Conservation (phyloP, 2,797 vertebrate genomes). For the Mionectes olivaceus region DNA sequence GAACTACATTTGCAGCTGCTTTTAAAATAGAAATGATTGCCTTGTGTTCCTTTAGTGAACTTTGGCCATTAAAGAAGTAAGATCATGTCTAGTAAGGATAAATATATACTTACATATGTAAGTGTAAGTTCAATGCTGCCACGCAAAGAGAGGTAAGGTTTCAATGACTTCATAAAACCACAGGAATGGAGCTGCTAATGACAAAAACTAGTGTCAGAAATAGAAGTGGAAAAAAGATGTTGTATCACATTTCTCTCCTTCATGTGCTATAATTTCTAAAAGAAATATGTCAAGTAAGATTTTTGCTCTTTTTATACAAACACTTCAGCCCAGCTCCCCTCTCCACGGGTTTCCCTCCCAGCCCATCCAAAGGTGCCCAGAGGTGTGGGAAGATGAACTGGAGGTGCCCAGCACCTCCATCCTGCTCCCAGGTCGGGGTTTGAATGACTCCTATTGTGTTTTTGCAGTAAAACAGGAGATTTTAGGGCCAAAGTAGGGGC, state of each 20-base stretch:
- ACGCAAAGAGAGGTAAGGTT: neutral
- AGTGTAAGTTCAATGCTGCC: neutral
- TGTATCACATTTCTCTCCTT: neutral
- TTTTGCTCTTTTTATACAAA: neutral
- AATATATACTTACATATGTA: neutral
- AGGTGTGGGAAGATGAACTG: accelerated
- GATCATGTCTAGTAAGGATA: neutral
- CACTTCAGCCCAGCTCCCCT: neutral
- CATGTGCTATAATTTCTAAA: neutral
- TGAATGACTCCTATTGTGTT: neutral
- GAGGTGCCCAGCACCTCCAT: neutral
- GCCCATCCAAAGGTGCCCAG: neutral
- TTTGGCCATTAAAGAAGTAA: neutral
- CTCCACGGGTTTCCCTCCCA: neutral
- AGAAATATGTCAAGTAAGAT: neutral
- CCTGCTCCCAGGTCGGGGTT: neutral
- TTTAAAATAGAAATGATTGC: neutral
- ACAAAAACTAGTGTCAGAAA: neutral
- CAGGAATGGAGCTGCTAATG: neutral
- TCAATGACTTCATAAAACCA: neutral
- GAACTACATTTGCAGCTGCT: neutral
- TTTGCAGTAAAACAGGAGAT: neutral
- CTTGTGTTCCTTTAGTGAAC: neutral
- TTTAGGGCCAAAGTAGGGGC: neutral
- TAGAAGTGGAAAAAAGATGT: neutral